Evolutionary conservation across 2,888 invertebrate species (phyloP).

Genomic region (Atrina japonica): DNA sequence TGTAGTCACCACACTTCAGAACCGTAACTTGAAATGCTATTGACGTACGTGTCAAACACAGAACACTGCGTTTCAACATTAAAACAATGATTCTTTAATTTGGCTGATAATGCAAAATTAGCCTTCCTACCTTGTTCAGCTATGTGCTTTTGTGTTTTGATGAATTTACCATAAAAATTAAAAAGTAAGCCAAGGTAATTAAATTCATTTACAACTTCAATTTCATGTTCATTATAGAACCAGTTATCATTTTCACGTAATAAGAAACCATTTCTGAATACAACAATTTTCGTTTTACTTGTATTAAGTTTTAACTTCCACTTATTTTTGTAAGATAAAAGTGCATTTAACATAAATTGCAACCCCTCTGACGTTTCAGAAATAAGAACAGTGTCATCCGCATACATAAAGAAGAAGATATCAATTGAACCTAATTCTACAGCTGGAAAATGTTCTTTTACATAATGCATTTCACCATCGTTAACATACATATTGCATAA

Average conservation of each 20-base stretch:
- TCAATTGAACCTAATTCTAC: too few relatives aligned
- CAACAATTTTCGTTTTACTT: slow-evolving; percentile 18
- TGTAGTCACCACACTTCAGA: slow-evolving; percentile 34
- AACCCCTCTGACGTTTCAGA: too few relatives aligned
- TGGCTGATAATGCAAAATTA: not conserved
- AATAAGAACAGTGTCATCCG: too few relatives aligned
- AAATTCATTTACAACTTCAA: too few relatives aligned
- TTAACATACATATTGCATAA: too few relatives aligned
- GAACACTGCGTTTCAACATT: slow-evolving; percentile 8
- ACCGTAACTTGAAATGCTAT: slow-evolving; percentile 8
- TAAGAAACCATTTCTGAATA: slow-evolving; percentile 1
- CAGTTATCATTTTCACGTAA: not conserved
- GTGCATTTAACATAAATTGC: too few relatives aligned
- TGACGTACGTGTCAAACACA: slow-evolving; percentile 24
- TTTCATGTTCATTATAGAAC: slow-evolving; percentile 1
- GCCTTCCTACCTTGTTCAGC: slow-evolving; percentile 27
- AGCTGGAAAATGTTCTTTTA: too few relatives aligned
- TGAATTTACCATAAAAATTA: slow-evolving; percentile 33
- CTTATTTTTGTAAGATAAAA: not conserved
- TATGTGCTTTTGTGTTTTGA: slow-evolving; percentile 30
- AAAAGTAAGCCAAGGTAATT: not conserved
- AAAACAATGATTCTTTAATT: slow-evolving; percentile 10
- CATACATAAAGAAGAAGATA: too few relatives aligned
- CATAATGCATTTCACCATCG: too few relatives aligned
- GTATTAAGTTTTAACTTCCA: slow-evolving; percentile 1